Evolutionary conservation across 2,797 vertebrate species (phyloP), one percentile per base, ranked within the genome.

Genomic region (Brachyalestes nurse): DNA sequence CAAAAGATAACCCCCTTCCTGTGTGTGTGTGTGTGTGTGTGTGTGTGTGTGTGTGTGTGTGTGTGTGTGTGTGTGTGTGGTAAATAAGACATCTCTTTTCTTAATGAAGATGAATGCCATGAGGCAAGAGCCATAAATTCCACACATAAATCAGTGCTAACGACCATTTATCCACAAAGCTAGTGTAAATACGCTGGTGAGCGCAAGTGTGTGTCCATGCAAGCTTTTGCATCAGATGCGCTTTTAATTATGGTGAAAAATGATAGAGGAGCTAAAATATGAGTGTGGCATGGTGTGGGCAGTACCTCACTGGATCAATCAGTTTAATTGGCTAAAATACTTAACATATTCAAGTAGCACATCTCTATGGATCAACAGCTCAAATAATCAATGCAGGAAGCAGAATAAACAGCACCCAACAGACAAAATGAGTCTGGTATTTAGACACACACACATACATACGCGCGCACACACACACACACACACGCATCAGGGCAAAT

Each of bases 231-330:
- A 42, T 34, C 40, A 57, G 86, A 91, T 91, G 89, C 90, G 91
- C 92, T 91, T 91, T 83, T 92, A 93, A 94, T 92, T 92, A 92
- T 89, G 90, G 86, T 90, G 89, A 92, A 88, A 93, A 91, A 92
- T 89, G 82, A 91, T 45, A 28, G 72, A 66, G 83, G 40, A 83
- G 60, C 70, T 88, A 28, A 79, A 77, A 13, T 16, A 23, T 40
- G 69, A 49, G 45, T 28, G 58, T 45, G 66, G 42, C 65, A 67
- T 42, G n/a, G 67, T 25, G 5, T 13, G 10, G 47, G 42, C 23
- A 51, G 69, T 25, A 34, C 49, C 9, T 61, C 40, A 23, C 9
- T 7, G 12, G 87, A 92, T 93, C 89, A 87, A 91, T 94, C 91
- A 91, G 85, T 89, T 86, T 91, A 92, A 94, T 92, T 92, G 90